phyloP scores from a whole-genome alignment of 2,888 invertebrate genomes.

The Galerucella nymphaeae region DNA sequence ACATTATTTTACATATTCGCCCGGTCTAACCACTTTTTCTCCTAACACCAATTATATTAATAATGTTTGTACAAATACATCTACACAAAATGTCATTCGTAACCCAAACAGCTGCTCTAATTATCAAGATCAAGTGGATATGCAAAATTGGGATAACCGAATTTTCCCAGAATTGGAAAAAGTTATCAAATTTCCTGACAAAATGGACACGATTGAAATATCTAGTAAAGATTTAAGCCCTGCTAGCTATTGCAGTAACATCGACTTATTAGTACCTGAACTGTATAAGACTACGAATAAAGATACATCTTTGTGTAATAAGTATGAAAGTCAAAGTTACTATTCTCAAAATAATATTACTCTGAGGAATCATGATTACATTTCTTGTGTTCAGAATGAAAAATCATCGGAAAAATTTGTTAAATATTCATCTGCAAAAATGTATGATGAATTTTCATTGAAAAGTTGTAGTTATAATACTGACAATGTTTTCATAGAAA shows the following conservation, averaged over 20 bases:
- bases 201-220: conserved; percentile 59
- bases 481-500: conserved; percentile 37
- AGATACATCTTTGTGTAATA: conserved; percentile 48
- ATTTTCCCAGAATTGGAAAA: conserved; percentile 44
- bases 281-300: conserved; percentile 54
- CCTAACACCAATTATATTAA: conserved; percentile 30
- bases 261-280: conserved; percentile 54
- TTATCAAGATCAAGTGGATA: conserved; percentile 37
- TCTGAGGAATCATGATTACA: conserved; percentile 56
- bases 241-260: conserved; percentile 57
- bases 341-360: conserved; percentile 50
- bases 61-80: conserved; percentile 33
- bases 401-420: conserved; percentile 47
- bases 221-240: conserved; percentile 60
- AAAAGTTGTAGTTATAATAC: conserved; percentile 46
- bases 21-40: conserved; percentile 27
- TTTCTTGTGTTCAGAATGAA: conserved; percentile 60
- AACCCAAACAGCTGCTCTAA: conserved; percentile 26
- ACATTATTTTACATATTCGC: conserved; percentile 27
- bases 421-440: conserved; percentile 56
- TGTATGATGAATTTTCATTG: conserved; percentile 40
- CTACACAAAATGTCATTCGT: conserved; percentile 28
- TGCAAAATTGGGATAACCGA: conserved; percentile 40
- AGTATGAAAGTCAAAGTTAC: conserved; percentile 51
- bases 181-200: conserved; percentile 54